These are phyloP conservation scores for Salmo trutta DNA, from an alignment of 2,797 vertebrate species.

Conservation along the genomic window DNA sequence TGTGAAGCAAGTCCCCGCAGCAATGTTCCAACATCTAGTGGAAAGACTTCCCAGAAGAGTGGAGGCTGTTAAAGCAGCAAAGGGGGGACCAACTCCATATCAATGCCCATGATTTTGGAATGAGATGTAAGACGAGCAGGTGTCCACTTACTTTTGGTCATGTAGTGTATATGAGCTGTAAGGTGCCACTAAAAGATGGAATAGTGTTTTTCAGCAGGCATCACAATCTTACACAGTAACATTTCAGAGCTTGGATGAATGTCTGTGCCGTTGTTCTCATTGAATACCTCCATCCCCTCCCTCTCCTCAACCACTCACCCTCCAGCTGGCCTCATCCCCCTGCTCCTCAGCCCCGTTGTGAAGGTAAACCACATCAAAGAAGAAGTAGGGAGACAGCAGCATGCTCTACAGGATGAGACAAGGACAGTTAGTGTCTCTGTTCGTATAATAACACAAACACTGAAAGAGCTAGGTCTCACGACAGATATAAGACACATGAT, in stretches of 20 bases:
- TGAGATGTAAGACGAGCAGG: too few species aligned
- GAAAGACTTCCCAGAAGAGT: too few species aligned
- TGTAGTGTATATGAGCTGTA: neutral
- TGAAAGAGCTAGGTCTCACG: neutral
- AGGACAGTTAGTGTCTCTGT: neutral
- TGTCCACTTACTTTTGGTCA: too few species aligned
- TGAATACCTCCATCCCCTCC: neutral
- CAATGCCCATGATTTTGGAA: too few species aligned
- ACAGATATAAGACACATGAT: neutral
- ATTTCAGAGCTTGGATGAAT: neutral
- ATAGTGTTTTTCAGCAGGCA: too few species aligned
- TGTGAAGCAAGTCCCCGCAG: too few species aligned
- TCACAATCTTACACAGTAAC: neutral
- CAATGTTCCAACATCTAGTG: too few species aligned
- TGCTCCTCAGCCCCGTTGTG: slow-evolving; percentile 90
- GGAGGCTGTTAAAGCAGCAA: too few species aligned
- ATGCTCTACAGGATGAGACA: slow-evolving; percentile 81
- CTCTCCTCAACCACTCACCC: slow-evolving; percentile 74
- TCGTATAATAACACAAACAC: neutral
- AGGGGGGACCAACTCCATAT: too few species aligned
- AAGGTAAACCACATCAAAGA: slow-evolving; percentile 92
- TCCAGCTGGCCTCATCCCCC: slow-evolving; percentile 87
- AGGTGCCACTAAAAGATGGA: neutral
- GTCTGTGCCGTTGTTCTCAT: neutral
- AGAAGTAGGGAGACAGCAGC: slow-evolving; percentile 94